Base-by-base conservation (phyloP, 2,113 vertebrate genomes). In the Peromyscus leucopus region DNA sequence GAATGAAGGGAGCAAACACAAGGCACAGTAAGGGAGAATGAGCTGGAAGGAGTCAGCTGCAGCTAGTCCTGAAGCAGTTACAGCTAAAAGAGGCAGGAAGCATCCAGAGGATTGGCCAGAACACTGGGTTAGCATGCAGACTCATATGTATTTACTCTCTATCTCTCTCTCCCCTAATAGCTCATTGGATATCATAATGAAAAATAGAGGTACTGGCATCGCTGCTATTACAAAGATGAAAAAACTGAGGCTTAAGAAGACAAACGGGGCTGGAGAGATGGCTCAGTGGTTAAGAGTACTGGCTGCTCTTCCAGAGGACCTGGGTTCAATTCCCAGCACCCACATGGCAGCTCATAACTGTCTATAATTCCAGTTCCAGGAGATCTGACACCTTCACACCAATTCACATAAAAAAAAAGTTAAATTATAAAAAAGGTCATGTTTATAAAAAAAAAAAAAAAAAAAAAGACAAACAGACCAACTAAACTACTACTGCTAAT, bases 1-100 rank as follows among this genome's bases (percentile, higher is more conserved):
- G 36, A 95, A 94, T 31, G 63, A 86, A 85, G 79, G 79, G 82
- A 91, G 71, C 75, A 93, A 94, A 76, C 51, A 93, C 33, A n/a
- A 74, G 39, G 55, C 26, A 48, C 10, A 86, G 13, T 28, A 51
- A 39, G 72, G 72, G 69, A 90, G 59, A 94, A 90, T 19, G 19
- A 95, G 51, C 80, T 51, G 79, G 86, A 92, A 85, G 26, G 33
- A n/a, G 61, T 57, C 72, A 87, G 78, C 63, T 74, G 86, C 36
- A 55, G 91, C 80, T 83, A 48, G 71, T n/a, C 2, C 59, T 94
- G 67, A 89, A 83, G 69, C 28, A 86, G 46, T 85, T 72, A 59
- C 2, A 74, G 33, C 74, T 74, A n/a, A n/a, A 92, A 95, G 39
- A 13, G 28, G 42, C 22, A 89, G 61, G 71, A 91, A 78, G 26